These are phyloP conservation scores for Camponotus fellah DNA, from an alignment of 2,888 invertebrate genomes.

Conservation along the genomic window DNA sequence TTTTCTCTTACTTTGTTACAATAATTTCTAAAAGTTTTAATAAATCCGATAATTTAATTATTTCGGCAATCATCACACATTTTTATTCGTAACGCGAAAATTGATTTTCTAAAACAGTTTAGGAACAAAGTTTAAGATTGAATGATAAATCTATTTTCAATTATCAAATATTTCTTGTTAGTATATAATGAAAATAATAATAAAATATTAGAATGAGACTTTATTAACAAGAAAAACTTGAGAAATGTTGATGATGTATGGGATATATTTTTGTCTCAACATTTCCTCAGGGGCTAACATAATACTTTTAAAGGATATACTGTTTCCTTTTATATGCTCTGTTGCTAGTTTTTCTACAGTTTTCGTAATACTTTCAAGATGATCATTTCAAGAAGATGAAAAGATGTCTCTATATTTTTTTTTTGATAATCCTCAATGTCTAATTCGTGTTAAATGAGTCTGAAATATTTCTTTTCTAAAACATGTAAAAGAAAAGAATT, in stretches of 20 bases:
- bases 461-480: slow-evolving; percentile 3
- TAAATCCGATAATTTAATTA: neutral
- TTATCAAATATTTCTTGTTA: too few species aligned
- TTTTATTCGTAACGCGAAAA: neutral
- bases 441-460: slow-evolving; percentile 60
- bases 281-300: too few species aligned
- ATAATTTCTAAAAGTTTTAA: neutral
- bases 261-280: too few species aligned
- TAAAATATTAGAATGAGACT: too few species aligned
- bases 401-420: slow-evolving; percentile 47
- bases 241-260: too few species aligned
- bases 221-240: too few species aligned
- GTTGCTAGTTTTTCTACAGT: slow-evolving; percentile 51
- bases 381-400: slow-evolving; percentile 67
- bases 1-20: neutral
- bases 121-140: too few species aligned
- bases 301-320: slow-evolving; percentile 26
- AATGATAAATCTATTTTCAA: too few species aligned
- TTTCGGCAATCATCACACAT: neutral
- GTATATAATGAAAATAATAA: too few species aligned
- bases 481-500: neutral
- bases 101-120: neutral
- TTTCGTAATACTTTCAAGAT: slow-evolving; percentile 64
- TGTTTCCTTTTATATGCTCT: slow-evolving; percentile 60
- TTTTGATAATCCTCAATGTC: slow-evolving; percentile 59